phyloP scores from a whole-genome alignment of 2,888 invertebrate genomes.

The Phyto melanocephala region DNA sequence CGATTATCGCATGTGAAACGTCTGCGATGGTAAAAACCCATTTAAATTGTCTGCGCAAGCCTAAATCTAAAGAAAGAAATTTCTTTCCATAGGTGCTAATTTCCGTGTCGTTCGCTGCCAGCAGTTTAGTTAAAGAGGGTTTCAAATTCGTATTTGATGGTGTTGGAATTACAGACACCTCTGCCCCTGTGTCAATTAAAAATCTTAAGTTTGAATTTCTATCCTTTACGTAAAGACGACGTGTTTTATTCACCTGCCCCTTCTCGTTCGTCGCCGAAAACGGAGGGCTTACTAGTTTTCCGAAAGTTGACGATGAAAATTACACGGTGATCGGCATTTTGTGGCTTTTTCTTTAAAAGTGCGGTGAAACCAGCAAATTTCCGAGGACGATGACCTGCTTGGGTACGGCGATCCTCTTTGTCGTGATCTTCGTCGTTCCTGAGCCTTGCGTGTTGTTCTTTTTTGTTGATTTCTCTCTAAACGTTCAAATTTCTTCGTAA shows the following conservation, averaged over 20 bases:
- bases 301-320: not conserved
- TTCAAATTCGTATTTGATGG: not conserved
- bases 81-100: conserved; percentile 21
- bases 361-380: conserved; percentile 29
- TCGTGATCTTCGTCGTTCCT: not conserved
- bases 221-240: conserved; percentile 33
- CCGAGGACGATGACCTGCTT: not conserved
- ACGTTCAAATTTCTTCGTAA: not conserved
- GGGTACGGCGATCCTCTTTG: not conserved
- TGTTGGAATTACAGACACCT: conserved; percentile 19
- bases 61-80: not conserved
- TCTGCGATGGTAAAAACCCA: conserved; percentile 3
- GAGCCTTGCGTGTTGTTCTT: not conserved
- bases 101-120: too few species aligned
- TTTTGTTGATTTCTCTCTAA: not conserved
- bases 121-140: too few species aligned
- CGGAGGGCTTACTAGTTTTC: conserved; percentile 36
- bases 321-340: conserved; percentile 13
- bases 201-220: not conserved
- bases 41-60: not conserved
- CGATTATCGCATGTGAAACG: conserved; percentile 1
- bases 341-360: conserved; percentile 18
- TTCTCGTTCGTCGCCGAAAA: conserved; percentile 1
- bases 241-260: not conserved
- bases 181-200: not conserved